Evolutionary conservation across 2,113 vertebrate species (phyloP).

Genomic region (Sarotherodon lohbergeri): DNA sequence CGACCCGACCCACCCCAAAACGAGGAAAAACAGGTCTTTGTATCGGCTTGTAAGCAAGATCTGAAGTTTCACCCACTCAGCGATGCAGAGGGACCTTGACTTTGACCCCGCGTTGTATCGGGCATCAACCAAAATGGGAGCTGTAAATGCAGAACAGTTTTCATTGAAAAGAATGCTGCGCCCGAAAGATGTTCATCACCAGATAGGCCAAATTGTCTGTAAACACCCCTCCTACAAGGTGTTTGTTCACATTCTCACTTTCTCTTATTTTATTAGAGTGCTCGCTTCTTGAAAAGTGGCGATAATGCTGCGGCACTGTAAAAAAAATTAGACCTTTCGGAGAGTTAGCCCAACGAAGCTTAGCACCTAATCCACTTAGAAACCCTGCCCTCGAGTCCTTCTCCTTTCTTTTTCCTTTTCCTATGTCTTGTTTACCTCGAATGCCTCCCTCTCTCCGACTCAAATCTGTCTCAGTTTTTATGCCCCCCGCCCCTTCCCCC

Average conservation of each 20-base stretch:
- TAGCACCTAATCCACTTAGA: constrained; percentile 25
- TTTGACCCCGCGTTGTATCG: constrained; percentile 10
- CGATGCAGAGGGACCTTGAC: constrained; percentile 40
- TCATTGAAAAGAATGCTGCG: constrained; percentile 20
- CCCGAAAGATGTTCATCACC: constrained; percentile 5
- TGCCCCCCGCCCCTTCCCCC: neutral
- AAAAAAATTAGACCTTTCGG: constrained; percentile 23
- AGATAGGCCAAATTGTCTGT: constrained; percentile 48
- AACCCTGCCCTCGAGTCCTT: neutral
- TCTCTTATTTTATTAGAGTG: constrained; percentile 21
- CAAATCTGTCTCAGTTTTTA: neutral
- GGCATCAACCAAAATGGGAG: constrained; percentile 1
- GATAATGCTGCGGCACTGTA: neutral
- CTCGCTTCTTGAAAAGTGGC: constrained; percentile 4
- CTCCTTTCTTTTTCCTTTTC: neutral
- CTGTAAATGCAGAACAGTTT: constrained; percentile 34
- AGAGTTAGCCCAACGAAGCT: neutral
- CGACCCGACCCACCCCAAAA: neutral
- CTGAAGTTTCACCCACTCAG: constrained; percentile 42
- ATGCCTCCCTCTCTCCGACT: neutral
- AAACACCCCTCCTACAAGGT: constrained; percentile 8
- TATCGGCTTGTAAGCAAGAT: constrained; percentile 27
- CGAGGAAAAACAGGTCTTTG: constrained; percentile 44
- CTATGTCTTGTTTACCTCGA: constrained; percentile 29
- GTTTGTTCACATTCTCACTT: constrained; percentile 24